A percentile compares a stretch with the other conserved stretches of the same genome.
These are phyloP conservation scores for Lithobates pipiens DNA, from an alignment of 2,797 vertebrate genomes.

Conservation along the genomic window DNA sequence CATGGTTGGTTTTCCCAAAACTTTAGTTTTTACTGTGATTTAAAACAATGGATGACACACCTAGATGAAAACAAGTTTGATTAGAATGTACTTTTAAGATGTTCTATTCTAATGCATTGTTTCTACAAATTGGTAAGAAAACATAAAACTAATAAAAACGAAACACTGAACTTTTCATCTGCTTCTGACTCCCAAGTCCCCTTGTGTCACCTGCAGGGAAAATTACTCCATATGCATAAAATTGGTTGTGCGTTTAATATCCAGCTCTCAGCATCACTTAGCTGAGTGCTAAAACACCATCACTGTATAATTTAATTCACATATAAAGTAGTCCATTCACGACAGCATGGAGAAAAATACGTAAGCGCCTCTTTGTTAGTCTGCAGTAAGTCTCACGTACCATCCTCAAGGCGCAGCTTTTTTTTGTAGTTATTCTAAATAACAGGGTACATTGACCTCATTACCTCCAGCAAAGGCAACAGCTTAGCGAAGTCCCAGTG, in stretches of 20 bases:
- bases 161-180: neutral
- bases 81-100: neutral
- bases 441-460: slow-evolving; percentile 11
- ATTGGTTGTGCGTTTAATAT: neutral
- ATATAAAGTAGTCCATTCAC: slow-evolving; percentile 16
- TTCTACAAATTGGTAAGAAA: neutral
- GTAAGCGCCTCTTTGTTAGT: slow-evolving; percentile 22
- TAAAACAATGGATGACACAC: no score
- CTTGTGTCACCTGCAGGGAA: slow-evolving; percentile 24
- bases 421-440: slow-evolving; percentile 26
- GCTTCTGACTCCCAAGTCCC: neutral
- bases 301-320: slow-evolving; percentile 30
- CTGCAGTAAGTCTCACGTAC: neutral
- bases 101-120: neutral
- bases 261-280: slow-evolving; percentile 9
- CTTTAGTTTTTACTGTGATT: no score
- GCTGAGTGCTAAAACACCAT: slow-evolving; percentile 6
- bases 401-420: neutral
- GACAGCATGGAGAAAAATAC: neutral
- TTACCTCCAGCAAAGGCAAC: slow-evolving; percentile 11
- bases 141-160: neutral
- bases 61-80: neutral
- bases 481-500: neutral
- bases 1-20: neutral
- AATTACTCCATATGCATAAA: slow-evolving; percentile 15